These are phyloP conservation scores for Taenioides sp. DNA, from an alignment of 2,797 vertebrate genomes.

Conservation along the genomic window DNA sequence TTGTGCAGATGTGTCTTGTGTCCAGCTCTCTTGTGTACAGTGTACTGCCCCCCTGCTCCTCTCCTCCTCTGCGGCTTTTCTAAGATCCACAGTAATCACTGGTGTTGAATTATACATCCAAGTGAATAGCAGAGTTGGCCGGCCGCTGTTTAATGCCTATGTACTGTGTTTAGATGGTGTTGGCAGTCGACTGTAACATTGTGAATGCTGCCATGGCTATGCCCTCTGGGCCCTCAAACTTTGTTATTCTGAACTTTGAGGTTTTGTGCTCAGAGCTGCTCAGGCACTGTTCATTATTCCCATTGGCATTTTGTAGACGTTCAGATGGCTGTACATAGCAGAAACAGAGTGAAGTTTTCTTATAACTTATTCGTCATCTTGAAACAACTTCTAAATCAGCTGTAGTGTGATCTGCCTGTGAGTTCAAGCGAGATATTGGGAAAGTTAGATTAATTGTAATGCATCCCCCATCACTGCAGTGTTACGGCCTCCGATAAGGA, in stretches of 20 bases:
- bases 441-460: slow-evolving; percentile 47
- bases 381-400: slow-evolving; percentile 35
- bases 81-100: slow-evolving; percentile 80
- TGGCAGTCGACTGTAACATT: slow-evolving; percentile 58
- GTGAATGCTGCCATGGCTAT: slow-evolving; percentile 50
- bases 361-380: slow-evolving; percentile 18
- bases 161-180: slow-evolving; percentile 71
- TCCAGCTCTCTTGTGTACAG: slow-evolving; percentile 48
- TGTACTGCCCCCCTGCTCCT: slow-evolving; percentile 37
- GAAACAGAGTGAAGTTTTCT: slow-evolving; percentile 3
- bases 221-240: slow-evolving; percentile 69
- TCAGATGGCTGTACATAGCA: slow-evolving; percentile 13
- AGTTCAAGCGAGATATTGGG: slow-evolving; percentile 28
- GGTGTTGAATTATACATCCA: slow-evolving; percentile 85
- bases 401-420: slow-evolving; percentile 4
- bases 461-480: slow-evolving; percentile 58
- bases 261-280: slow-evolving; percentile 35
- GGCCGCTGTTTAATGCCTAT: slow-evolving; percentile 71
- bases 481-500: slow-evolving; percentile 65
- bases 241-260: slow-evolving; percentile 68
- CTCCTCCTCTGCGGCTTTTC: slow-evolving; percentile 46
- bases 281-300: slow-evolving; percentile 36
- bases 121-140: slow-evolving; percentile 78
- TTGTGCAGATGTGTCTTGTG: slow-evolving; percentile 53
- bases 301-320: slow-evolving; percentile 29